phyloP scores from a whole-genome alignment of 2,888 invertebrate genomes.

The Ametastegia equiseti region DNA sequence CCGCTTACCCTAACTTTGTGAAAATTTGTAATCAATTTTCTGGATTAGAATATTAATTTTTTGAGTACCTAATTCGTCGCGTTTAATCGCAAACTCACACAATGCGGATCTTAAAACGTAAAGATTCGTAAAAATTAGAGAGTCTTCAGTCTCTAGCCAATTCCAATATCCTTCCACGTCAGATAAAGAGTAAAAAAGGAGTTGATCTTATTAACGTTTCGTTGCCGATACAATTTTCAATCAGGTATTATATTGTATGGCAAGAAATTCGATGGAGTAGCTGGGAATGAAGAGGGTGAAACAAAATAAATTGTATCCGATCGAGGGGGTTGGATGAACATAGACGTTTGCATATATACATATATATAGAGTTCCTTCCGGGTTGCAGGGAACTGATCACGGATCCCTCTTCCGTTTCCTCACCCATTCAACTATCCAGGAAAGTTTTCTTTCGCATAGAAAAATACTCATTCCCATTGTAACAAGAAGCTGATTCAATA shows the following conservation, averaged over 20 bases:
- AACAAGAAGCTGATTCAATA: constrained; percentile 30
- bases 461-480: constrained; percentile 13
- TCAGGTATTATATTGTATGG: background rate
- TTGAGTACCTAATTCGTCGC: background rate
- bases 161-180: background rate
- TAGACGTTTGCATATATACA: constrained; percentile 11
- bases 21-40: too few species aligned
- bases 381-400: constrained; percentile 28
- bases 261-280: background rate
- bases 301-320: constrained; percentile 26
- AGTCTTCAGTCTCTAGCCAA: too few species aligned
- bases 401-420: background rate
- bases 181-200: background rate
- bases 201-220: background rate
- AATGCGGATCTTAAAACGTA: too few species aligned
- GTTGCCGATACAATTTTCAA: constrained; percentile 4
- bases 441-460: background rate
- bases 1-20: too few species aligned
- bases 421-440: background rate
- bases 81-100: background rate
- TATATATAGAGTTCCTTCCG: background rate
- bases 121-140: too few species aligned
- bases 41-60: background rate
- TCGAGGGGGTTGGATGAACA: background rate
- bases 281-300: constrained; percentile 1